These are phyloP conservation scores for Drosophila hydei DNA, from an alignment of 1,140 invertebrate species.

Conservation along the genomic window DNA sequence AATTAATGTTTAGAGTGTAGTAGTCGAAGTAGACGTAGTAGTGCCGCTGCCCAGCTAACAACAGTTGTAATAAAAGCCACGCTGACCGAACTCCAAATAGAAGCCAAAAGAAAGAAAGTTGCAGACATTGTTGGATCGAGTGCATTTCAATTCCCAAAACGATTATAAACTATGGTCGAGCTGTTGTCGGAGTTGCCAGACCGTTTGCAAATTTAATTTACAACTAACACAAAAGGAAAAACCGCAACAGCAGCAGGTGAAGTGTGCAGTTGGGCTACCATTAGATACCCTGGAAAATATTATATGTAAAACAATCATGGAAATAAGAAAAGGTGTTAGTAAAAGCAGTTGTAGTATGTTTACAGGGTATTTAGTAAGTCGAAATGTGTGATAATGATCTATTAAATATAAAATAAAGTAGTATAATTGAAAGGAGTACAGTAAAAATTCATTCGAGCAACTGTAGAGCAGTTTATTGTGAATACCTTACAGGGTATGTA, in stretches of 20 bases:
- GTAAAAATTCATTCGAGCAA: too few species aligned
- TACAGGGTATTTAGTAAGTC: too few species aligned
- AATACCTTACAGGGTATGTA: too few species aligned
- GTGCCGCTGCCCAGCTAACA: background rate
- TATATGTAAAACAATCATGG: background rate
- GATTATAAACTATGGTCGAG: slow-evolving; percentile 70
- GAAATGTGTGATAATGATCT: too few species aligned
- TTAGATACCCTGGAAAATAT: background rate
- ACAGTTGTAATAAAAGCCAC: slow-evolving; percentile 69
- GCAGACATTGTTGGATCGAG: slow-evolving; percentile 68
- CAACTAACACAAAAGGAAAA: slow-evolving; percentile 64
- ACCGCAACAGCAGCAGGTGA: slow-evolving; percentile 35
- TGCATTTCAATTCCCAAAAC: slow-evolving; percentile 81
- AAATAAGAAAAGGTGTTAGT: too few species aligned
- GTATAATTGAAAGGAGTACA: too few species aligned
- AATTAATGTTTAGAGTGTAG: slow-evolving; percentile 62
- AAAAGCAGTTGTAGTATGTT: too few species aligned
- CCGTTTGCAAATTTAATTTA: slow-evolving; percentile 80
- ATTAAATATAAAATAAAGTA: too few species aligned
- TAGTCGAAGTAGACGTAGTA: background rate
- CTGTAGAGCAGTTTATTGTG: too few species aligned
- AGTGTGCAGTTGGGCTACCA: too few species aligned
- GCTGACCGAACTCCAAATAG: slow-evolving; percentile 50
- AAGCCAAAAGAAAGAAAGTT: slow-evolving; percentile 28
- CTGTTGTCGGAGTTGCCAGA: slow-evolving; percentile 53